Conservation (phyloP, 2,797 vertebrate species). For the Mareca penelope region DNA sequence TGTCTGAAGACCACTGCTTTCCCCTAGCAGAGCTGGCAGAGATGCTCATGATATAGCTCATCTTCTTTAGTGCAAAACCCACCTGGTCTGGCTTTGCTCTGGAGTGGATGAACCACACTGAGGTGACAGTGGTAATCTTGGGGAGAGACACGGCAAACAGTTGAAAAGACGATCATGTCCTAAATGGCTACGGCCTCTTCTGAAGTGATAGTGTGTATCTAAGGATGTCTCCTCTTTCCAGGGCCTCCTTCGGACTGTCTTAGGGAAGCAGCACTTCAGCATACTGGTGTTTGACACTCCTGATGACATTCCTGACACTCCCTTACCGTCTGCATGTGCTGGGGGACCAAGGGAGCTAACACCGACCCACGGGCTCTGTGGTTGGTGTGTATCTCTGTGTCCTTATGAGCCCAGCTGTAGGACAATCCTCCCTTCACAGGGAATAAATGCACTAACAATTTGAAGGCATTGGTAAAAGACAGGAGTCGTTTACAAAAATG, state of each 20-base stretch:
- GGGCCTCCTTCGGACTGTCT: neutral
- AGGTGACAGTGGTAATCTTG: rapidly evolving
- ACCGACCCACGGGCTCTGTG: neutral
- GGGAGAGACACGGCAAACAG: neutral
- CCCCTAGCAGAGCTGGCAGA: neutral
- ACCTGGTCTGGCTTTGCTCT: rapidly evolving
- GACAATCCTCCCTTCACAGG: neutral
- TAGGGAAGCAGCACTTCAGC: neutral
- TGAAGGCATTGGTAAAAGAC: neutral
- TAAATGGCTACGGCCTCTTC: neutral
- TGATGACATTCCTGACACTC: neutral
- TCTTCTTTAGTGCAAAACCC: neutral
- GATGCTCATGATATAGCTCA: neutral
- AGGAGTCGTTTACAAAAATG: neutral
- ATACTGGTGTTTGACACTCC: neutral
- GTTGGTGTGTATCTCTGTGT: neutral
- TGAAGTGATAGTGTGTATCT: neutral
- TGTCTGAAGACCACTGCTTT: neutral
- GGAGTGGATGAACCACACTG: neutral
- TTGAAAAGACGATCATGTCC: neutral
- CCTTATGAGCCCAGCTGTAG: neutral
- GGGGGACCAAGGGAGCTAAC: neutral
- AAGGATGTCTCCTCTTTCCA: neutral
- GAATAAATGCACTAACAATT: neutral
- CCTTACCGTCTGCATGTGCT: neutral